Conservation (phyloP, 2,797 vertebrate species). For the Tarsius wallacei region DNA sequence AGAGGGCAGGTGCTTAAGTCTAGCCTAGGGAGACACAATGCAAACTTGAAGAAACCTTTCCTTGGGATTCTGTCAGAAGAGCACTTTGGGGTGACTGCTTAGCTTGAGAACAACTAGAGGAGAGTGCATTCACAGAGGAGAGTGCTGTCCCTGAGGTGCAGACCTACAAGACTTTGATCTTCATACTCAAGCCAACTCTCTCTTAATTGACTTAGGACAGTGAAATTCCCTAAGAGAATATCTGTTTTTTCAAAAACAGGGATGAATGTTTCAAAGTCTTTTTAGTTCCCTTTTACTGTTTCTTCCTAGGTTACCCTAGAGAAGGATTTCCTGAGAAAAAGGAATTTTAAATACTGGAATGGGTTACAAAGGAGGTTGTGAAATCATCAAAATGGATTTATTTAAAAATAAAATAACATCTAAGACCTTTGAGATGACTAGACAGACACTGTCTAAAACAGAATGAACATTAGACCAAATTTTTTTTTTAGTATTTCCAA, state of each 20-base stretch:
- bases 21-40: background rate
- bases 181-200: background rate
- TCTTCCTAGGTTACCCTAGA: conserved; percentile 7
- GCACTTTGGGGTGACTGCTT: background rate
- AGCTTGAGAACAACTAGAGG: background rate
- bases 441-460: background rate
- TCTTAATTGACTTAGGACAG: background rate
- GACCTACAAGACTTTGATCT: background rate
- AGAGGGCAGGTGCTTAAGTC: background rate
- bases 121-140: background rate
- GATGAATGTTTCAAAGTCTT: conserved; percentile 50
- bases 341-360: conserved; percentile 38
- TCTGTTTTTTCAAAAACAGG: background rate
- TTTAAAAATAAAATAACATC: conserved; percentile 36
- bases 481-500: background rate
- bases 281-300: conserved; percentile 8
- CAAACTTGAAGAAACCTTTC: background rate
- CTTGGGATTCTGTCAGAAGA: background rate
- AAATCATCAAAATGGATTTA: conserved; percentile 29
- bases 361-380: background rate
- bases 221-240: conserved; percentile 37
- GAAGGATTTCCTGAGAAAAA: conserved; percentile 26
- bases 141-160: background rate
- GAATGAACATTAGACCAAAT: background rate
- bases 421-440: background rate